Base-by-base conservation (phyloP, 1,140 invertebrate genomes). In the Euura lappo region DNA sequence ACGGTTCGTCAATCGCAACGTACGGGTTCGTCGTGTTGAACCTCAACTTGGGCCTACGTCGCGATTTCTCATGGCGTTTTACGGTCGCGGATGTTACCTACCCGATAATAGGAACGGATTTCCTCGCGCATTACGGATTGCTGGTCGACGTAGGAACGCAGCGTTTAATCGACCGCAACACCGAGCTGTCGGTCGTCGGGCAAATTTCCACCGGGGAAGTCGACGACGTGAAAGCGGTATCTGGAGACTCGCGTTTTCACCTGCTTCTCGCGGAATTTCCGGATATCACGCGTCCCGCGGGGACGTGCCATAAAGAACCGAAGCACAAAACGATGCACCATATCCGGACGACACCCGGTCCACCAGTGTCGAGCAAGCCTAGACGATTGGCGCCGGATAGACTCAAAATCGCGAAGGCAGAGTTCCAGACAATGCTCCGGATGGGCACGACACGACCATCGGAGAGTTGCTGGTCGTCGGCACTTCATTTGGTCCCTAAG, bases 311-410 rank as follows among this genome's bases (percentile, higher is more conserved):
- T 8, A 7, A 45, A 10, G 44, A 44, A 44, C 3, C 71, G 1
- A 75, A 74, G 47, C 74, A 78, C 66, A 67, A 44, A 28, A 72
- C 74, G 4, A 28, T 65, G 45, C 81, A 83, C 44, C 72, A 80
- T 70, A 83, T 79, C 2, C 71, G 76, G 10, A 84, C 78, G 45
- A 85, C 79, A 2, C 77, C 73, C 0, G 87, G 84, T 11, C 81
- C 78, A 13, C 87, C 88, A 13, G 82, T 88, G 0, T 76, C 76
- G 68, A 72, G 76, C 28, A 76, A 75, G 70, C 42, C 81, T 10
- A 74, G 81, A 4, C 74, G 83, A 3, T 72, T 84, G 2, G 60
- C 74, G 11, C 75, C 13, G 6, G 67, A 69, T 67, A 6, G 2
- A 1, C 2, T 67, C 2, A 8, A 6, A 8, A 67, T 67, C n/a